Conservation (phyloP, 2,797 vertebrate species). For the Takifugu rubripes region DNA sequence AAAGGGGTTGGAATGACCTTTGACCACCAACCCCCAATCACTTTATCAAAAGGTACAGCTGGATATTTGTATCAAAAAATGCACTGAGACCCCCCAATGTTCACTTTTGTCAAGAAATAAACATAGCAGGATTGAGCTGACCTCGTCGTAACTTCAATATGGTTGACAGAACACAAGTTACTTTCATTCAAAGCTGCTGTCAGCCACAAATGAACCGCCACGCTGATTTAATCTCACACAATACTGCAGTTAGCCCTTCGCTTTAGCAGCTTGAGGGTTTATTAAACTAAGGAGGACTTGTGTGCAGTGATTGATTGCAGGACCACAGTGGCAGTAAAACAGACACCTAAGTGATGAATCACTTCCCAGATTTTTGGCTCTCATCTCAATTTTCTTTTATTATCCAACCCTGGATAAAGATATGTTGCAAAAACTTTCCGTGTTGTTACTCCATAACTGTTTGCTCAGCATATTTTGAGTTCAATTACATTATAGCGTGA, state of each 20-base stretch:
- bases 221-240: slow-evolving; percentile 11
- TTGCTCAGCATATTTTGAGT: slow-evolving; percentile 52
- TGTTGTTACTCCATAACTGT: slow-evolving; percentile 23
- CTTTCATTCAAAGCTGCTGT: slow-evolving; percentile 1
- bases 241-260: slow-evolving; percentile 13
- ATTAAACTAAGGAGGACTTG: slow-evolving; percentile 27
- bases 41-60: no score
- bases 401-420: slow-evolving; percentile 35
- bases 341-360: slow-evolving; percentile 47
- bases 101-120: neutral
- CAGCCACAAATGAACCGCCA: slow-evolving; percentile 21
- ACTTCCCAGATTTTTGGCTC: slow-evolving; percentile 13
- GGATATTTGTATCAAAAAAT: no score
- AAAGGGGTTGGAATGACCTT: no score
- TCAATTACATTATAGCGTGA: slow-evolving; percentile 25
- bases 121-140: neutral
- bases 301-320: slow-evolving; percentile 21
- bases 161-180: neutral
- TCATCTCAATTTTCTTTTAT: slow-evolving; percentile 50
- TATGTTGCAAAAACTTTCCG: slow-evolving; percentile 47
- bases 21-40: no score
- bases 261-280: slow-evolving; percentile 18
- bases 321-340: slow-evolving; percentile 5
- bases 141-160: slow-evolving; percentile 2
- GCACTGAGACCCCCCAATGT: no score